phyloP scores from a whole-genome alignment of 2,888 invertebrate species.

The Invenusta paracnida region DNA sequence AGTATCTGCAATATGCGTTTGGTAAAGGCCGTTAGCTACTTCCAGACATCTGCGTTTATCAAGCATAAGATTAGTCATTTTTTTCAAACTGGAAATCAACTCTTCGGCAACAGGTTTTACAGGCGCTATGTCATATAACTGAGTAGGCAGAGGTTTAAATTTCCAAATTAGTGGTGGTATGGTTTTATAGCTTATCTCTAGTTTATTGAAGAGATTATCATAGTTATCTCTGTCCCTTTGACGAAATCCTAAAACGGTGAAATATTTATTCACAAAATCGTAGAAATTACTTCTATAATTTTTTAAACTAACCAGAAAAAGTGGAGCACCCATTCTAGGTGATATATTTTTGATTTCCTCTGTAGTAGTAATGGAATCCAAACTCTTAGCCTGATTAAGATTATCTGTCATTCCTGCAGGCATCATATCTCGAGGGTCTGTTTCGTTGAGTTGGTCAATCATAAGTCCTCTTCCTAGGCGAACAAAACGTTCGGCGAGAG shows the following conservation, averaged over 20 bases:
- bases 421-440: constrained; percentile 27
- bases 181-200: not conserved
- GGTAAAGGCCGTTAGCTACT: constrained; percentile 17
- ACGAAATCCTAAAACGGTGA: too few species aligned
- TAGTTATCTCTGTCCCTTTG: too few species aligned
- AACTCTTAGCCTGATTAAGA: not conserved
- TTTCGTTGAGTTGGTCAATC: constrained; percentile 28
- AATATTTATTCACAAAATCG: not conserved
- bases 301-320: constrained; percentile 11
- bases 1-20: constrained; percentile 4
- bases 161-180: not conserved
- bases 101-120: constrained; percentile 1
- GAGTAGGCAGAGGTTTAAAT: not conserved
- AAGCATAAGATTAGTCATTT: not conserved
- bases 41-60: not conserved
- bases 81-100: constrained; percentile 1
- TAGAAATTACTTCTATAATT: too few species aligned
- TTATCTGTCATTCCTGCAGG: constrained; percentile 24
- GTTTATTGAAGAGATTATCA: not conserved
- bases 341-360: not conserved
- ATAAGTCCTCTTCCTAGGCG: constrained; percentile 20
- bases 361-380: not conserved
- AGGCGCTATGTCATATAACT: not conserved
- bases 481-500: not conserved
- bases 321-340: not conserved